A percentile compares a stretch with the other conserved stretches of the same genome.
phyloP scores from a whole-genome alignment of 2,113 vertebrate species.

The Vimba vimba region DNA sequence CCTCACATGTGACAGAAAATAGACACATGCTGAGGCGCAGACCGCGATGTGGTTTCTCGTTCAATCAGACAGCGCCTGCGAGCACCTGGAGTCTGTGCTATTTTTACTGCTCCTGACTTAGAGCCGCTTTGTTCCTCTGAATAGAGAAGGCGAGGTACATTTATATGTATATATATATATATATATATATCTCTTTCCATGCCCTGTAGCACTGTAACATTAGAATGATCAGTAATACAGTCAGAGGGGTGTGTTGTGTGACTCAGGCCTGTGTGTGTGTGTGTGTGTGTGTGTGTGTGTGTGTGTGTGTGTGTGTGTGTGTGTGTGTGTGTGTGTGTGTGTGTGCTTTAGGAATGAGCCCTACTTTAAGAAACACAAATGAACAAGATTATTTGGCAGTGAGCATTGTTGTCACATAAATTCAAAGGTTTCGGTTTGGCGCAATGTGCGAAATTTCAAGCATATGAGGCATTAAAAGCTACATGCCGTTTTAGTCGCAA shows the following conservation, averaged over 20 bases:
- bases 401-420: neutral
- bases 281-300: constrained; percentile 14
- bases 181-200: neutral
- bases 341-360: neutral
- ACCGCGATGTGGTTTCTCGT: constrained; percentile 10
- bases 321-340: constrained; percentile 41
- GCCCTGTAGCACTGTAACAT: constrained; percentile 36
- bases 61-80: neutral
- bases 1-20: neutral
- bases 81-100: constrained; percentile 36
- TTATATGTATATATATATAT: constrained; percentile 12
- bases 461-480: neutral
- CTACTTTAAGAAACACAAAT: neutral
- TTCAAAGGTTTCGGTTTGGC: neutral
- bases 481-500: neutral
- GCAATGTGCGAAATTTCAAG: neutral
- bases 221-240: constrained; percentile 41
- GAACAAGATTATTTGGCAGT: neutral
- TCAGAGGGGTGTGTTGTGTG: constrained; percentile 40
- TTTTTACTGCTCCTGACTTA: constrained; percentile 22
- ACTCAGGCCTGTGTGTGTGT: constrained; percentile 46
- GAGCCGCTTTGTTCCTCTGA: constrained; percentile 18
- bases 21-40: neutral
- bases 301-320: constrained; percentile 43
- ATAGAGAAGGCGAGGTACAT: constrained; percentile 32